Conservation (phyloP, 2,888 invertebrate genomes). For the Hymenopus coronatus region DNA sequence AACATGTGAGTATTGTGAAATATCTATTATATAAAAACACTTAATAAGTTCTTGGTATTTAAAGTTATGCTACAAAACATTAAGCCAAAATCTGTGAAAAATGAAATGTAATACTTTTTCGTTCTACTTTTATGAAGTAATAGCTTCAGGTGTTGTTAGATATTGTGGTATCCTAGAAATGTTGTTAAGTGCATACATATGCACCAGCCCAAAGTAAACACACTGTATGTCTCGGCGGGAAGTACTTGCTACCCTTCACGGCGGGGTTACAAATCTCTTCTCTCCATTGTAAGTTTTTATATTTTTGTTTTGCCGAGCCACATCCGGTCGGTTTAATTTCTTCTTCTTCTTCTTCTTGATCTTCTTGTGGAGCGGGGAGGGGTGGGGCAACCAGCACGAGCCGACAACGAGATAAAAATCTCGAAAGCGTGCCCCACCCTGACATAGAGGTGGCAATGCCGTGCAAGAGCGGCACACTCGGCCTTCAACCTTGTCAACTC, state of each 20-base stretch:
- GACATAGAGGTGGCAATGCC: constrained; percentile 6
- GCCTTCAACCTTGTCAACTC: neutral
- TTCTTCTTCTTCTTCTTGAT: neutral
- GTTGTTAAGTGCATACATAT: neutral
- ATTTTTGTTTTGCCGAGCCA: neutral
- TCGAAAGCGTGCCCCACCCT: constrained; percentile 19
- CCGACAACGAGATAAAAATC: constrained; percentile 16
- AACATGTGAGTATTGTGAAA: no score
- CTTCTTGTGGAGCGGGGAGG: neutral
- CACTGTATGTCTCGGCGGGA: neutral
- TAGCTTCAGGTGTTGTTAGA: no score
- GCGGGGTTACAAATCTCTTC: constrained; percentile 16
- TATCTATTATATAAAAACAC: no score
- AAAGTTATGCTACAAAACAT: no score
- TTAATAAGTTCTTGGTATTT: no score
- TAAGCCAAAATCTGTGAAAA: no score
- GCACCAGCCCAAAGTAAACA: neutral
- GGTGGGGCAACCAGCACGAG: constrained; percentile 17
- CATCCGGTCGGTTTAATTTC: constrained; percentile 21
- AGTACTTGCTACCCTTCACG: neutral
- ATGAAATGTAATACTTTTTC: no score
- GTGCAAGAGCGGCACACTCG: neutral
- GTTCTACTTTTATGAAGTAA: no score
- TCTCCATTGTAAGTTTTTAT: constrained; percentile 17
- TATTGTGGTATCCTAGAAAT: no score